Base-by-base conservation (phyloP, 2,888 invertebrate genomes). In the Clepsis dumicolana region DNA sequence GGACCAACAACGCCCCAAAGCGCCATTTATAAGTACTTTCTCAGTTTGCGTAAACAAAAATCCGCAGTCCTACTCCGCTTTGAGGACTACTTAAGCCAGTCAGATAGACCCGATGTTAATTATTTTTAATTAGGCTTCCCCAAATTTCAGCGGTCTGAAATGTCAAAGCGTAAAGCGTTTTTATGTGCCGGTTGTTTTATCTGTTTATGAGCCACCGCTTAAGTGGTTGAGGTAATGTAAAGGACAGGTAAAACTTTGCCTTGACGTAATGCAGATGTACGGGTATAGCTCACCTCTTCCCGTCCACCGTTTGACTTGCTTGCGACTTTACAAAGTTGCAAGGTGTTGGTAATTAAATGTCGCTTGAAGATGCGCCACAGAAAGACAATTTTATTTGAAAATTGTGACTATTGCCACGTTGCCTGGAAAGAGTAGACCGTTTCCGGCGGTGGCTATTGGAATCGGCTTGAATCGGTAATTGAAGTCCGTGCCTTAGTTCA, bases 231-330 rank as follows among this genome's bases (percentile, higher is more conserved):
- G 75, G 70, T 76, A 77, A 77, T 74, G 72, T 65, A 73, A 75
- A 75, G 74, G 79, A 75, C 72, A 75, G 72, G 63, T 65, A 75
- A 75, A 81, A 84, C 77, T 80, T 81, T 78, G 74, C 77, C 78
- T 83, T 82, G 81, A 81, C 78, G 78, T 78, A 83, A 82, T 82
- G 72, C 84, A 84, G 82, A 82, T 44, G 44, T 44, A 44, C 44
- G 44, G 44, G 44, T 8, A 18, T 44, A 44, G 16, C 44, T 44
- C 44, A 44, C 44, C 44, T 44, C 44, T 44, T 27, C 32, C 32
- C 21, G 14, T 21, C 32, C 14, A 18, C 35, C 16, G 50, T 62
- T 35, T 56, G 27, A 56, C 62, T 63, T 12, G 24, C 57, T 14
- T 50, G 35, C 63, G 57, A 63, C 38, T 21, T 27, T 59, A 65